Conservation (phyloP, 2,888 invertebrate species). For the Petrophora chlorosata region DNA sequence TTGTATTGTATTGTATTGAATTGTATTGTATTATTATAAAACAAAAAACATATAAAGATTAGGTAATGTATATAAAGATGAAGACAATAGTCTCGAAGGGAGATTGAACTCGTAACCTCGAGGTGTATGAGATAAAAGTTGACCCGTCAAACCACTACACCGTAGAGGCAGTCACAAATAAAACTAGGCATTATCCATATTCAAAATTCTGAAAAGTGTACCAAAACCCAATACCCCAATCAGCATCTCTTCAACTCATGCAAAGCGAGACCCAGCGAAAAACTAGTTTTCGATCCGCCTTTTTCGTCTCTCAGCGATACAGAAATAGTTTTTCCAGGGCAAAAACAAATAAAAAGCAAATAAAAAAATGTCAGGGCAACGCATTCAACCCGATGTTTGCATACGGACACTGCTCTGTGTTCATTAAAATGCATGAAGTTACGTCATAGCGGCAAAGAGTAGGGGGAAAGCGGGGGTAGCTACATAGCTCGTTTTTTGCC, state of each 20-base stretch:
- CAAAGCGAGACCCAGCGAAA: background rate
- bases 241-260: background rate
- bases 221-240: background rate
- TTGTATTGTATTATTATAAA: too few relatives aligned
- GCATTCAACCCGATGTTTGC: constrained; percentile 55
- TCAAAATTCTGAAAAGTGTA: too few relatives aligned
- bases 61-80: too few relatives aligned
- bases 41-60: too few relatives aligned
- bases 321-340: constrained; percentile 31
- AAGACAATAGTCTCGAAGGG: too few relatives aligned
- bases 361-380: constrained; percentile 47
- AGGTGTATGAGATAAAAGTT: too few relatives aligned
- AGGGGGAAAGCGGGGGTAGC: constrained; percentile 1
- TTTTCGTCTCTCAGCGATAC: constrained; percentile 24
- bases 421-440: constrained; percentile 78
- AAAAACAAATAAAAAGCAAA: constrained; percentile 41
- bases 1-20: too few relatives aligned
- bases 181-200: too few relatives aligned
- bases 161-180: too few relatives aligned
- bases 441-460: constrained; percentile 40
- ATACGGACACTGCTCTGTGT: constrained; percentile 52
- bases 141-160: too few relatives aligned
- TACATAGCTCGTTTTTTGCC: constrained; percentile 16
- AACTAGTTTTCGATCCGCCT: constrained; percentile 2
- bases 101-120: too few relatives aligned